Evolutionary conservation across 2,113 vertebrate species (phyloP).

Genomic region (Bubo bubo): DNA sequence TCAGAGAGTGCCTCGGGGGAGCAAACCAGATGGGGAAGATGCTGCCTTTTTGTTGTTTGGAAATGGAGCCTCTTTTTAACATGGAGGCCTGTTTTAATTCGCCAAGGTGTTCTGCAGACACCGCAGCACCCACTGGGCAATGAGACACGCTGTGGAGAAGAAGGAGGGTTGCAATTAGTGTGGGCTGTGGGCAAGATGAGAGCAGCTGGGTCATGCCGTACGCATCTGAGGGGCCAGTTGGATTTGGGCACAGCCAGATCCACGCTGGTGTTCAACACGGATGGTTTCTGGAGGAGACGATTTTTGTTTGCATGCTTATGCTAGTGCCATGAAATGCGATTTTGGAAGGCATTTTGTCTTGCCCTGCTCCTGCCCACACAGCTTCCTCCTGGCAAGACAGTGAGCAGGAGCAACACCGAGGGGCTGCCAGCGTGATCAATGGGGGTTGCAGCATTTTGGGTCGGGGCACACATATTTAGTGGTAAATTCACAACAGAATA

Average conservation of each 20-base stretch:
- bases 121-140: not conserved
- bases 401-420: not conserved
- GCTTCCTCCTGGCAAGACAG: not conserved
- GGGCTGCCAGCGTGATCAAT: not conserved
- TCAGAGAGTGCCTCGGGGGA: not conserved
- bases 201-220: not conserved
- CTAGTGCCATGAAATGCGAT: not conserved
- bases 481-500: not conserved
- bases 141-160: not conserved
- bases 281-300: not conserved
- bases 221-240: not conserved
- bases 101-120: not conserved
- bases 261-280: not conserved
- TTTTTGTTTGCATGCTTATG: not conserved
- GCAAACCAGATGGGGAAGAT: slow-evolving; percentile 7
- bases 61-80: not conserved
- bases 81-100: not conserved
- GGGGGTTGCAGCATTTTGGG: not conserved
- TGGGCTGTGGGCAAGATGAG: not conserved
- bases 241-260: not conserved
- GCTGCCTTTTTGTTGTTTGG: not conserved
- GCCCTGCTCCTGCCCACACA: not conserved
- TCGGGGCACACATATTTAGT: not conserved
- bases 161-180: not conserved
- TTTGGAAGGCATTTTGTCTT: not conserved